phyloP scores from a whole-genome alignment of 1,140 invertebrate genomes.

The Bactericera cockerelli region DNA sequence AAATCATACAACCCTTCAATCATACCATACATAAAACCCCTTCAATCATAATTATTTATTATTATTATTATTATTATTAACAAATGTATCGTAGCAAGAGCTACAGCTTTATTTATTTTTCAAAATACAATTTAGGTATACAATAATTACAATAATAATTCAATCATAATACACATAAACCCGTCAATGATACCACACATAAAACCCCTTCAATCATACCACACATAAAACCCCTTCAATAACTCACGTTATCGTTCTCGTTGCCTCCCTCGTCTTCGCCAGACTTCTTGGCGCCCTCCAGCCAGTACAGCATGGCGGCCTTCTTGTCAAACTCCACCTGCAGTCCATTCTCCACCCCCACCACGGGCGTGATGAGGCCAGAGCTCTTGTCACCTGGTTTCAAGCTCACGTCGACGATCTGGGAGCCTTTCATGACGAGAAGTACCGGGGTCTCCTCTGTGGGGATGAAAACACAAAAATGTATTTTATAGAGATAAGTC shows the following conservation, averaged over 20 bases:
- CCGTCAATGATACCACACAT: too few species aligned
- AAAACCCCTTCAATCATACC: too few species aligned
- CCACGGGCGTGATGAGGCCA: conserved; percentile 70
- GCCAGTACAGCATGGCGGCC: conserved; percentile 67
- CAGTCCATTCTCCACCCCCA: conserved; percentile 75
- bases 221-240: too few species aligned
- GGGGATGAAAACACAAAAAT: conserved; percentile 23
- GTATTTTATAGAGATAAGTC: conserved; percentile 12
- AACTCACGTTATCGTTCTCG: conserved; percentile 42
- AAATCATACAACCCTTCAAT: too few species aligned
- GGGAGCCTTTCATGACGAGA: conserved; percentile 77
- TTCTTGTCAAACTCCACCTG: conserved; percentile 84
- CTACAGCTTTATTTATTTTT: too few species aligned
- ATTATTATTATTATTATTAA: too few species aligned
- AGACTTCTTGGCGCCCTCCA: conserved; percentile 46
- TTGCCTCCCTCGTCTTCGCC: conserved; percentile 41
- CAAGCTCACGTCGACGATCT: conserved; percentile 69
- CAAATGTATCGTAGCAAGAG: too few species aligned
- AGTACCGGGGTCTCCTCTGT: conserved; percentile 71
- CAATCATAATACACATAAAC: too few species aligned
- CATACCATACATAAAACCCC: too few species aligned
- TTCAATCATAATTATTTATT: too few species aligned
- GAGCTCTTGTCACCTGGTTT: conserved; percentile 55
- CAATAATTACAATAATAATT: too few species aligned
- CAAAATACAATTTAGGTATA: too few species aligned